These are phyloP conservation scores for Mizuhopecten yessoensis DNA, from an alignment of 1,140 invertebrate species.

Conservation along the genomic window DNA sequence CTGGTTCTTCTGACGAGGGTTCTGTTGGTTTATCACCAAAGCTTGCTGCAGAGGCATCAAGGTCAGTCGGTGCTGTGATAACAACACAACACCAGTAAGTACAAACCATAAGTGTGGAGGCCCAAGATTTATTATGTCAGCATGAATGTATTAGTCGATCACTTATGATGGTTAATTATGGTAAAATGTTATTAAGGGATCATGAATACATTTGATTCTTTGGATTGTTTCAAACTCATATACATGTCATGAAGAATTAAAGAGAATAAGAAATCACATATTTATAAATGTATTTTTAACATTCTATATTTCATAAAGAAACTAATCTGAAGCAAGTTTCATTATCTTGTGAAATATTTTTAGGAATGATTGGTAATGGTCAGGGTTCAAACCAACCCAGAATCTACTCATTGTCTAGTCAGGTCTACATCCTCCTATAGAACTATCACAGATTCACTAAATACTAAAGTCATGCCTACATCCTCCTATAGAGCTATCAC, in stretches of 20 bases:
- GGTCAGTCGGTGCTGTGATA: neutral
- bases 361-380: too few species aligned
- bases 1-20: constrained; percentile 38
- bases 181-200: neutral
- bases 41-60: constrained; percentile 4
- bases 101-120: neutral
- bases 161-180: neutral
- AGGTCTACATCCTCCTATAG: too few species aligned
- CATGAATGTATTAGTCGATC: neutral
- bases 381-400: too few species aligned
- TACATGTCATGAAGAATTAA: neutral
- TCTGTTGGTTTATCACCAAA: neutral
- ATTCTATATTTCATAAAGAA: too few species aligned
- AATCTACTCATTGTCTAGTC: too few species aligned
- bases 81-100: neutral
- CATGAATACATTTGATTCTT: neutral
- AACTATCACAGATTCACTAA: too few species aligned
- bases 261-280: too few species aligned
- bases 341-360: too few species aligned
- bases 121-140: neutral
- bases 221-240: neutral
- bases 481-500: too few species aligned
- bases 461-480: too few species aligned
- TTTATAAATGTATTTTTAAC: too few species aligned
- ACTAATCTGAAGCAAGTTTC: too few species aligned